Percentiles rank a stretch among this genome's conserved stretches.
These are phyloP conservation scores for Habroteleia sp. DNA, from an alignment of 2,888 invertebrate genomes.

Conservation along the genomic window DNA sequence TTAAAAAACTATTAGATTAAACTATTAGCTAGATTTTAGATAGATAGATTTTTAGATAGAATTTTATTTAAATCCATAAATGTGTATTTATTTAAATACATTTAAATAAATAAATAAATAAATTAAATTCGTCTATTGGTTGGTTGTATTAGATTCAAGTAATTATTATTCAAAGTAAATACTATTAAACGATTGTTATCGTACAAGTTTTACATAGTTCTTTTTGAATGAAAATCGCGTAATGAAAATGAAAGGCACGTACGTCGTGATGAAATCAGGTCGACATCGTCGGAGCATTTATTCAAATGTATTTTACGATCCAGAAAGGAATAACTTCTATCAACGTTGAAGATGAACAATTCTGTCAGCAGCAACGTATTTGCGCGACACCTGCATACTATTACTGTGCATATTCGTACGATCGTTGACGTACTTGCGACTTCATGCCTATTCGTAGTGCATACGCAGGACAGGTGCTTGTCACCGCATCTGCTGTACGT, in stretches of 20 bases:
- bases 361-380: constrained; percentile 48
- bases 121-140: too few species aligned
- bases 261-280: constrained; percentile 32
- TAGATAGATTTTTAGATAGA: too few species aligned
- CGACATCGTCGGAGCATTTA: constrained; percentile 15
- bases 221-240: constrained; percentile 4
- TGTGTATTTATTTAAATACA: too few species aligned
- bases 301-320: constrained; percentile 20
- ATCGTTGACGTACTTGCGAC: constrained; percentile 49
- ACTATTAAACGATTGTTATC: too few species aligned
- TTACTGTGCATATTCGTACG: constrained; percentile 54
- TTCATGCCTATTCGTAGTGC: constrained; percentile 61
- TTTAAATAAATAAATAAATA: too few species aligned
- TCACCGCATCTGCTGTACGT: constrained; percentile 69
- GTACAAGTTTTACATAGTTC: too few species aligned
- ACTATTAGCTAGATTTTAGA: too few species aligned
- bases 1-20: too few species aligned
- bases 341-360: constrained; percentile 21
- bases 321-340: constrained; percentile 15
- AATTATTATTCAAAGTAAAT: too few species aligned
- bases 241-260: constrained; percentile 40
- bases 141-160: too few species aligned
- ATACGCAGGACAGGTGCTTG: constrained; percentile 69
- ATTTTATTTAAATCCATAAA: too few species aligned
- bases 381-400: constrained; percentile 56